Percentiles rank a stretch among this genome's conserved stretches.
phyloP scores from a whole-genome alignment of 2,888 invertebrate genomes.

The Empis stercorea region DNA sequence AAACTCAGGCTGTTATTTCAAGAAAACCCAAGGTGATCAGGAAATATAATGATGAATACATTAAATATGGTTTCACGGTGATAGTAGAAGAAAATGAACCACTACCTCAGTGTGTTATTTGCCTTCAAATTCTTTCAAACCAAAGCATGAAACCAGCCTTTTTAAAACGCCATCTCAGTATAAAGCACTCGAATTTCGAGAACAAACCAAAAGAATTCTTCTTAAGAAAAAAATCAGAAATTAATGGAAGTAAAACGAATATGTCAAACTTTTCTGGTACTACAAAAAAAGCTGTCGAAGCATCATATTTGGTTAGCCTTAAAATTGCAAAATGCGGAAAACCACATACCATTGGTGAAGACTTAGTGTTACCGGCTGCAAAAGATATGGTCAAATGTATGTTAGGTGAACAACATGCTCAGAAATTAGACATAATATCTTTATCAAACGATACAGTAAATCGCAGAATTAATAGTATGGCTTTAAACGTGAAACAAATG shows the following conservation, averaged over 20 bases:
- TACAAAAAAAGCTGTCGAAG: conserved; percentile 2
- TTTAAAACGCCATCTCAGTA: conserved; percentile 5
- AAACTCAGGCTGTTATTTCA: too few relatives aligned
- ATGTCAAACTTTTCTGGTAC: conserved; percentile 2
- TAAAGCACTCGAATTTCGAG: conserved; percentile 1
- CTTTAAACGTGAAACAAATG: neutral
- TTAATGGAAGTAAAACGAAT: conserved; percentile 2
- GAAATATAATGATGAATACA: too few relatives aligned
- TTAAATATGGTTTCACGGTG: too few relatives aligned
- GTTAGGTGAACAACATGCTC: conserved; percentile 5
- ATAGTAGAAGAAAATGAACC: too few relatives aligned
- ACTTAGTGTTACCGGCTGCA: conserved; percentile 1
- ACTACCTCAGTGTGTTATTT: too few relatives aligned
- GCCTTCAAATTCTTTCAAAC: too few relatives aligned
- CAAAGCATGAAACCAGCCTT: neutral
- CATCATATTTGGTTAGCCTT: neutral
- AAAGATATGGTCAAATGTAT: neutral
- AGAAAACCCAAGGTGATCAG: too few relatives aligned
- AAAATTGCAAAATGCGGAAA: too few relatives aligned
- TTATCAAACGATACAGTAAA: conserved; percentile 1
- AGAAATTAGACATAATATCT: conserved; percentile 3
- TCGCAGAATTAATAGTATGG: conserved; percentile 4
- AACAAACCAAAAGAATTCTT: conserved; percentile 1
- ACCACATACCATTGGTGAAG: too few relatives aligned
- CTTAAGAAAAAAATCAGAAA: neutral